A percentile compares a stretch with the other conserved stretches of the same genome.
phyloP scores from a whole-genome alignment of 1,140 invertebrate species.

The Sweltsa coloradensis region DNA sequence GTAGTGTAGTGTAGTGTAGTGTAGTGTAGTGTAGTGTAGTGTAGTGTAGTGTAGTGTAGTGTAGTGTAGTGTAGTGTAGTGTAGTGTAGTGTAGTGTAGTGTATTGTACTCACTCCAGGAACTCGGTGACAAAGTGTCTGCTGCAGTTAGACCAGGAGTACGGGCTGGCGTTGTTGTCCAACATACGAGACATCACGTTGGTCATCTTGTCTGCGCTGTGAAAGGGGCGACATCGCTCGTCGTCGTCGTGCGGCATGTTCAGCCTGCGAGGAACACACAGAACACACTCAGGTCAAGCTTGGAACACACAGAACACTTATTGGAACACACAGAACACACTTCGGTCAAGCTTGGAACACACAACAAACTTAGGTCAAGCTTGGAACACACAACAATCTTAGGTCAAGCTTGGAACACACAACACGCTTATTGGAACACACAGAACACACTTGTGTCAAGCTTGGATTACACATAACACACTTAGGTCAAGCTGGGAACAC shows the following conservation, averaged over 20 bases:
- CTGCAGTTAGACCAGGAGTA: conserved; percentile 88
- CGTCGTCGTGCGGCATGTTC: conserved; percentile 85
- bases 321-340: neutral
- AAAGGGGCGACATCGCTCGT: conserved; percentile 46
- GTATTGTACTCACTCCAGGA: conserved; percentile 84
- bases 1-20: no score
- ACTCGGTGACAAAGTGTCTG: conserved; percentile 69
- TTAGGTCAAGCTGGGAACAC: no score
- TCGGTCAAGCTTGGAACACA: neutral
- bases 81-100: no score
- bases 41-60: no score
- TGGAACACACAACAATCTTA: neutral
- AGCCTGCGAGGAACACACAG: conserved; percentile 42
- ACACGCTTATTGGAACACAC: no score
- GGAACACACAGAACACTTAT: neutral
- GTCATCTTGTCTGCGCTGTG: conserved; percentile 34
- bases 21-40: no score
- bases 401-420: no score
- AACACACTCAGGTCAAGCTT: no score
- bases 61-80: no score
- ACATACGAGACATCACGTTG: conserved; percentile 70
- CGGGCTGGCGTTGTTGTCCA: conserved; percentile 72
- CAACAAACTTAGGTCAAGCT: neutral
- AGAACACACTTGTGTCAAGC: no score
- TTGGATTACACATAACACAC: no score